These are phyloP conservation scores for Cecropterus lyciades DNA, from an alignment of 1,140 invertebrate genomes.

Conservation along the genomic window DNA sequence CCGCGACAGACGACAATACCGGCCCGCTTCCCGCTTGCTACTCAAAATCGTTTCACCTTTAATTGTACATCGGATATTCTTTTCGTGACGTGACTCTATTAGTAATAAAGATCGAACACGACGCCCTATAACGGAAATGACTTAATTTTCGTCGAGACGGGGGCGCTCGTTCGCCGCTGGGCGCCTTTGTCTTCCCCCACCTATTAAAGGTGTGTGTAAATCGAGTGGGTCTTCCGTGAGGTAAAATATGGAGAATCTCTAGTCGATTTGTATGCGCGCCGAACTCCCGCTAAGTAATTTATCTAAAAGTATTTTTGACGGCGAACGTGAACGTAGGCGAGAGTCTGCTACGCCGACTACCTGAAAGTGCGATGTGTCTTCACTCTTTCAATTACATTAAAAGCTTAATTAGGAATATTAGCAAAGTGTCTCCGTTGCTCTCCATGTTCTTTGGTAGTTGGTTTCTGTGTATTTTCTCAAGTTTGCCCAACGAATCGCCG, in stretches of 20 bases:
- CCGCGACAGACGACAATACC: conserved; percentile 64
- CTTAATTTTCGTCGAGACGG: conserved; percentile 69
- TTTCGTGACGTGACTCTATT: conserved; percentile 69
- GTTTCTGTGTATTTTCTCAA: conserved; percentile 70
- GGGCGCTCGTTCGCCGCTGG: conserved; percentile 49
- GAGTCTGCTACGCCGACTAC: conserved; percentile 33
- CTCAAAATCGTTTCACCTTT: conserved; percentile 65
- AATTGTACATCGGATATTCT: conserved; percentile 76
- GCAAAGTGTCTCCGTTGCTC: conserved; percentile 67
- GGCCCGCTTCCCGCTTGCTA: conserved; percentile 58
- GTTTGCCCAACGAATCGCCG: conserved; percentile 68
- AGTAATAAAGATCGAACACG: conserved; percentile 69
- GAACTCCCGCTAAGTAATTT: conserved; percentile 73
- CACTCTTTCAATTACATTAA: conserved; percentile 80
- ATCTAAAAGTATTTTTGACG: conserved; percentile 77
- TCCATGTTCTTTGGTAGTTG: conserved; percentile 69
- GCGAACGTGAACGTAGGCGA: conserved; percentile 46
- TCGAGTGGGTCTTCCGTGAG: conserved; percentile 60
- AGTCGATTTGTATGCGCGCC: conserved; percentile 73
- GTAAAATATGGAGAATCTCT: conserved; percentile 74
- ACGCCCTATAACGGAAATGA: conserved; percentile 64
- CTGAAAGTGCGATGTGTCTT: conserved; percentile 64
- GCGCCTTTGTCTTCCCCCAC: conserved; percentile 46
- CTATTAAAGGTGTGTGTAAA: conserved; percentile 70
- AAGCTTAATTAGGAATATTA: conserved; percentile 82